phyloP scores from a whole-genome alignment of 2,113 vertebrate species.

The Zosterops borbonicus region DNA sequence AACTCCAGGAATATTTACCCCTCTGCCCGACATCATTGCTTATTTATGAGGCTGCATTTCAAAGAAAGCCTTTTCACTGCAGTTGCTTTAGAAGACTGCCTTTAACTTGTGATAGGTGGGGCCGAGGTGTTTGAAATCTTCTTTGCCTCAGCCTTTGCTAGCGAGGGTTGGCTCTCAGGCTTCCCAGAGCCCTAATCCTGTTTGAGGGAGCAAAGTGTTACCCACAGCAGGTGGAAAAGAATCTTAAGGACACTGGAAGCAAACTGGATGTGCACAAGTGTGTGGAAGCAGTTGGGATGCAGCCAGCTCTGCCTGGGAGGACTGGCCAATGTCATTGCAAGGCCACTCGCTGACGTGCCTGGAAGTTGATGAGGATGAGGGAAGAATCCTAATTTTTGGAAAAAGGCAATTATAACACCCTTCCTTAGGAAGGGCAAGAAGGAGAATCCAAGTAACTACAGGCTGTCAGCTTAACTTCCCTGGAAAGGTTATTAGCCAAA shows the following conservation, averaged over 20 bases:
- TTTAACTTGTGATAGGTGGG: not conserved
- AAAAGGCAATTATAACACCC: not conserved
- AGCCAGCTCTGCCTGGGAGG: not conserved
- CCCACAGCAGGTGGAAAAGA: not conserved
- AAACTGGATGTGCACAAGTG: not conserved
- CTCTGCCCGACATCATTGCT: not conserved
- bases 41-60: constrained; percentile 2
- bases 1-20: not conserved
- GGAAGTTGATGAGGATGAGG: not conserved
- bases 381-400: not conserved
- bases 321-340: not conserved
- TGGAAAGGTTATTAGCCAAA: not conserved
- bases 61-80: not conserved
- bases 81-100: not conserved
- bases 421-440: not conserved
- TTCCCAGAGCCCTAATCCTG: not conserved
- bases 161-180: not conserved
- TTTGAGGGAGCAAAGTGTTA: not conserved
- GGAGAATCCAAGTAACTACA: not conserved
- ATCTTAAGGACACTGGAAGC: not conserved
- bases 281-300: not conserved
- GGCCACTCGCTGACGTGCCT: rapidly evolving
- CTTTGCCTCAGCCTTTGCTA: not conserved
- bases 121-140: not conserved
- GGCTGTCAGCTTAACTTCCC: not conserved